Conservation (phyloP, 2,888 invertebrate genomes). For the Mycogona germanica region DNA sequence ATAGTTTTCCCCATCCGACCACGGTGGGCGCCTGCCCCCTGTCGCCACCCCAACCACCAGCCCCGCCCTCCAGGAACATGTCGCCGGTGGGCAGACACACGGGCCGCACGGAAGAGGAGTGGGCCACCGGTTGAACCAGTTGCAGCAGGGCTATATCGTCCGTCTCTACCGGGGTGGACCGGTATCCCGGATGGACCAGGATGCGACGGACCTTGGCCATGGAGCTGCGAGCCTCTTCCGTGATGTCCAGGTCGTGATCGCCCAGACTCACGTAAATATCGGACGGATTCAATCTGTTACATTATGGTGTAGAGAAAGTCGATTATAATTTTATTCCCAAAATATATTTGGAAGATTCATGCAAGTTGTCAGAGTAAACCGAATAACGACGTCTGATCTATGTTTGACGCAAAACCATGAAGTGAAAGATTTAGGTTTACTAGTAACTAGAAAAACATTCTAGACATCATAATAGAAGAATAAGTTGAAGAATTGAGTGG, state of each 20-base stretch:
- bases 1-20: slow-evolving; percentile 17
- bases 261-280: slow-evolving; percentile 17
- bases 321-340: too few relatives aligned
- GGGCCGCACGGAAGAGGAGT: background rate
- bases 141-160: slow-evolving; percentile 16
- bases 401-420: too few relatives aligned
- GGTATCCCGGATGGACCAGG: slow-evolving; percentile 15
- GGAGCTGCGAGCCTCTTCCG: slow-evolving; percentile 2
- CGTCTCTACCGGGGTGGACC: slow-evolving; percentile 15
- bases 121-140: slow-evolving; percentile 1
- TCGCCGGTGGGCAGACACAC: slow-evolving; percentile 10
- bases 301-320: too few relatives aligned
- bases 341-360: too few relatives aligned
- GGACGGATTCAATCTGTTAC: slow-evolving; percentile 4
- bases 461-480: too few relatives aligned
- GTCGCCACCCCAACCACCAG: too few relatives aligned
- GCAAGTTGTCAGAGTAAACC: too few relatives aligned
- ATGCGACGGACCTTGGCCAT: slow-evolving; percentile 12
- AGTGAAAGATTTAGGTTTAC: too few relatives aligned
- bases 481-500: too few relatives aligned
- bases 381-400: too few relatives aligned
- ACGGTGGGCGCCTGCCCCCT: slow-evolving; percentile 13
- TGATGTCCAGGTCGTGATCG: slow-evolving; percentile 15
- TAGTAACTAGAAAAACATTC: too few relatives aligned
- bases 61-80: too few relatives aligned